Base-by-base conservation (phyloP, 2,113 vertebrate species). In the Albula glossodonta region DNA sequence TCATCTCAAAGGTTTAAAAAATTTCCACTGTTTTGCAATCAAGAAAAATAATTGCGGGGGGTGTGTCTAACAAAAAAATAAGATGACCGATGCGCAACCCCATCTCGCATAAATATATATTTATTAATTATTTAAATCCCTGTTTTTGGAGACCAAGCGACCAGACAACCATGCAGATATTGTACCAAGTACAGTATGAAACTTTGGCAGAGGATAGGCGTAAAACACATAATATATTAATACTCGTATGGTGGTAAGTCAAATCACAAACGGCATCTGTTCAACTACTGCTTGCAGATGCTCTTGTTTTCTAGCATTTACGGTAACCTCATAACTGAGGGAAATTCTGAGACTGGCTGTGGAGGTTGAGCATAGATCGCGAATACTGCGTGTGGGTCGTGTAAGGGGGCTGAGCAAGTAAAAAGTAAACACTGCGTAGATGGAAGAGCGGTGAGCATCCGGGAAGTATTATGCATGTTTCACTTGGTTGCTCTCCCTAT, bases 271-370 rank as follows among this genome's bases (percentile, higher is more conserved):
- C 15, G 8, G 57, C 3, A 22, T 19, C n/a, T 74, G 1, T 74
- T 22, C 70, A 25, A 10, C 22, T 41, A 41, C 31, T 41, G 9
- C 70, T n/a, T 10, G n/a, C 9, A 31, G 70, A 25, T 49, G 66
- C 66, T 63, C 51, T 51, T 70, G 51, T 66, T 70, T 84, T 84
- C 13, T 4, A 50, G 52, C 19, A 51, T 84, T 53, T 84, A 84
- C 83, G 83, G 83, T 84, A 84, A 74, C n/a, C 83, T 51, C 19
- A 51, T 77, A 51, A 78, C 63, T 77, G 49, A 84, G 66, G 49
- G 49, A 84, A 74, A 74, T 74, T 74, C 70, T 74, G 70, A 74
- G 70, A 74, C 70, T 31, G 17, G 70, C 22, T 12, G 50, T 74
- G 41, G 83, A 84, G 83, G 83, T 41, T 52, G 77, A 74, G 56